Evolutionary conservation across 2,888 invertebrate genomes (phyloP).

Genomic region (Crocallis elinguaria): DNA sequence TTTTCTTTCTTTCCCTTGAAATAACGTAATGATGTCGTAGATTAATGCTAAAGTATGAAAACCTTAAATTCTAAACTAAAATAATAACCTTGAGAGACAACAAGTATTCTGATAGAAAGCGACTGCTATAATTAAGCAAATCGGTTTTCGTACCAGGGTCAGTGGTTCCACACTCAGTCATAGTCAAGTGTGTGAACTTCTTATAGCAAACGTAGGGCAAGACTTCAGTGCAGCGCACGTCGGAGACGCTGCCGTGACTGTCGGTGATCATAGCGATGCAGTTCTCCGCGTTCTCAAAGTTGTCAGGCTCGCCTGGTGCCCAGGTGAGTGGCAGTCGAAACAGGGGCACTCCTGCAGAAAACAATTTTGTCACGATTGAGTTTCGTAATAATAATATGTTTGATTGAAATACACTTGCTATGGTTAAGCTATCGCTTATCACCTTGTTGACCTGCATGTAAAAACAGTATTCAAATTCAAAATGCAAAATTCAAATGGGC

Average conservation of each 20-base stretch:
- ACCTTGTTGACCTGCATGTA: too few species aligned
- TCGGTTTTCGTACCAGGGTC: constrained; percentile 41
- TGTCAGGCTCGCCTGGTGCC: constrained; percentile 37
- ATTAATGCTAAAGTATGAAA: too few species aligned
- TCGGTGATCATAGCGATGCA: constrained; percentile 31
- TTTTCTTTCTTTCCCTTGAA: too few species aligned
- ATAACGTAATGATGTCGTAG: too few species aligned
- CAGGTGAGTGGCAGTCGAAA: constrained; percentile 25
- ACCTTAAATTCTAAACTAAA: too few species aligned
- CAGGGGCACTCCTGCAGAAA: constrained; percentile 35
- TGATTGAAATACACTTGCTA: background rate
- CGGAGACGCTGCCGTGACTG: constrained; percentile 13
- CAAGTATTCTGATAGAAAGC: too few species aligned
- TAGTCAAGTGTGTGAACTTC: background rate
- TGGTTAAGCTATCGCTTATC: too few species aligned
- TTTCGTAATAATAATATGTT: background rate
- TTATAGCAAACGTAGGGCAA: constrained; percentile 30
- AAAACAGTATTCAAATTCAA: too few species aligned
- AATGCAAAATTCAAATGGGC: too few species aligned
- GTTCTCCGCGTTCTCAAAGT: constrained; percentile 31
- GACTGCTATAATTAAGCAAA: too few species aligned
- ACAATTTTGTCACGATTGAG: too few species aligned
- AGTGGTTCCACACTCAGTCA: constrained; percentile 32
- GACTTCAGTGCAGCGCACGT: constrained; percentile 13
- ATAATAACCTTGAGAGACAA: too few species aligned